Percentiles rank a stretch among this genome's conserved stretches.
These are phyloP conservation scores for Drosophila watanabei DNA, from an alignment of 1,140 invertebrate species.

Conservation along the genomic window DNA sequence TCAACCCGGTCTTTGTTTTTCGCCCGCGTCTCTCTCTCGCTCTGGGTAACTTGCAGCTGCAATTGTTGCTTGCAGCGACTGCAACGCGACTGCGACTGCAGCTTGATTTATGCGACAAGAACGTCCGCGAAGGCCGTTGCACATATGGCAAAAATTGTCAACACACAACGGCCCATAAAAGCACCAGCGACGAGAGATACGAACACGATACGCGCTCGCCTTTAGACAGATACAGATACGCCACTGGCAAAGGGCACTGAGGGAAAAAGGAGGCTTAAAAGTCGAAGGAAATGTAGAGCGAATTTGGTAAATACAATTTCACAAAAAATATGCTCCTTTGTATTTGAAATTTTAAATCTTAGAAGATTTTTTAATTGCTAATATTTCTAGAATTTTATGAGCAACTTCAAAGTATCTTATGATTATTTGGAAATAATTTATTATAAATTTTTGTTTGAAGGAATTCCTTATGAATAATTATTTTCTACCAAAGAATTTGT, in stretches of 20 bases:
- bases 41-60: slow-evolving; percentile 54
- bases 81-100: slow-evolving; percentile 29
- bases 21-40: slow-evolving; percentile 11
- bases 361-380: accelerated
- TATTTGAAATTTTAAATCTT: too few relatives aligned
- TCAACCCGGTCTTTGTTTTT: slow-evolving; percentile 33
- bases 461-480: not conserved
- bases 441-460: not conserved
- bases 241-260: slow-evolving; percentile 24
- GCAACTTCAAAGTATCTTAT: not conserved
- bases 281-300: not conserved
- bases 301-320: not conserved
- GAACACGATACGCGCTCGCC: slow-evolving; percentile 53
- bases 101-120: slow-evolving; percentile 77
- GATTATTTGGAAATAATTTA: not conserved
- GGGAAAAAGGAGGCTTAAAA: not conserved
- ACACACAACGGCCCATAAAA: slow-evolving; percentile 67
- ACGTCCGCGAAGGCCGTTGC: slow-evolving; percentile 72
- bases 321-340: too few relatives aligned
- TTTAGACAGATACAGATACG: slow-evolving; percentile 44
- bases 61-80: slow-evolving; percentile 23
- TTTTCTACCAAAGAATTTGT: not conserved
- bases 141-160: slow-evolving; percentile 82
- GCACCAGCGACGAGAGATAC: slow-evolving; percentile 57
- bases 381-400: not conserved